Evolutionary conservation across 2,113 vertebrate genomes (phyloP), one percentile per base, ranked within the genome.

Genomic region (Cochlearius cochlearius): DNA sequence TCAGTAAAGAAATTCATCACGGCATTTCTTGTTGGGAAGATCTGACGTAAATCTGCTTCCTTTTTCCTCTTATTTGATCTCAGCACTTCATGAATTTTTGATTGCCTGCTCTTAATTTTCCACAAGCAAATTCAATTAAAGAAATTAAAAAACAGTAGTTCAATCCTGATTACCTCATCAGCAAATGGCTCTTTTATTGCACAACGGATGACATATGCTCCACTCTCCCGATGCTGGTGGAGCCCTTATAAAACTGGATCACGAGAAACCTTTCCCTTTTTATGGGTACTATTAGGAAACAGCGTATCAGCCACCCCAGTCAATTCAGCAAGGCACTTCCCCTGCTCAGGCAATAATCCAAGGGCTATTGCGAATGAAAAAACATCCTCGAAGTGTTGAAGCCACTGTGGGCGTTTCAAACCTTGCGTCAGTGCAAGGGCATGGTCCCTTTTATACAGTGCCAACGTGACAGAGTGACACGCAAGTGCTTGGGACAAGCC

Each of bases 91-190:
- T 76, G 89, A 92, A 95, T 95, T 94, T 94, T 91, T 96, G 95
- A 97, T 78, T 41, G 73, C 78, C 82, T 55, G 47, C 83, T 92
- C 52, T 94, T 92, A 50, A 91, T 88, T 95, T 82, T 72, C 92
- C 88, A 85, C 79, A 60, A 71, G 92, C 73, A 94, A 96, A 96
- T 94, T 96, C 88, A 96, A 76, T 94, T 95, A 89, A 86, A 92
- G 78, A 80, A 94, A 96, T 86, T 77, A 91, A 76, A 94, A 69
- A 47, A 9, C 50, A 85, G 91, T 36, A 75, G 93, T 68, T 96
- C 83, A 59, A 26, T 19, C 39, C 86, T 8, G 36, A 89, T 76
- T 81, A 80, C 89, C 66, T 86, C 96, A 90, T 75, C 77, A 87
- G 56, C 79, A 92, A 96, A 94, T 49, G 86, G 88, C 50, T 86